These are phyloP conservation scores for Pseudomyrmex pallidus DNA, from an alignment of 1,140 invertebrate species.

Conservation along the genomic window DNA sequence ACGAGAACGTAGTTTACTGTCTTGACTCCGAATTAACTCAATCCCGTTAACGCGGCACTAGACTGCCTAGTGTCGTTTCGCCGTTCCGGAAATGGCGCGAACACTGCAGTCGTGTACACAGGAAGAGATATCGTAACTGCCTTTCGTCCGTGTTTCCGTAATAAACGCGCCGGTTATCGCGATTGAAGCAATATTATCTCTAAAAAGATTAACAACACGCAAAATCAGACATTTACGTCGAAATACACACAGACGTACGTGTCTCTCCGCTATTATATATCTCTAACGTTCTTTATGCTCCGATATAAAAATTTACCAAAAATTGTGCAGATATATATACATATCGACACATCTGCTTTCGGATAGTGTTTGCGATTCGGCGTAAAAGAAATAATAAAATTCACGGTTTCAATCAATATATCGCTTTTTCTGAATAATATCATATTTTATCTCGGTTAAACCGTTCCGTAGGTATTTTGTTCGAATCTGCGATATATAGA, in stretches of 20 bases:
- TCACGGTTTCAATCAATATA: slow-evolving; percentile 21
- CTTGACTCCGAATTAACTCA: slow-evolving; percentile 57
- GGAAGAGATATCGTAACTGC: slow-evolving; percentile 52
- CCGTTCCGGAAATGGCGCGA: slow-evolving; percentile 41
- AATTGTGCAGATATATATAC: background rate
- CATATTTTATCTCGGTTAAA: slow-evolving; percentile 37
- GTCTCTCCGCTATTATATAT: background rate
- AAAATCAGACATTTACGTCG: background rate
- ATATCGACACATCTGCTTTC: background rate
- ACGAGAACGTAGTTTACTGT: slow-evolving; percentile 48
- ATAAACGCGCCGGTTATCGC: slow-evolving; percentile 9
- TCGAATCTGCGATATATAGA: background rate
- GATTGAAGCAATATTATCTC: slow-evolving; percentile 1
- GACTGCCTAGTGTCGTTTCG: slow-evolving; percentile 43
- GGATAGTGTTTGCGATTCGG: background rate
- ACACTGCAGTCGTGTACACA: slow-evolving; percentile 3
- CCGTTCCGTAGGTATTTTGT: background rate
- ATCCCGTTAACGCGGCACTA: slow-evolving; percentile 48
- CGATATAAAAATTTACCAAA: background rate
- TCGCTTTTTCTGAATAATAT: slow-evolving; percentile 24
- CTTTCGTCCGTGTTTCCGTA: slow-evolving; percentile 30
- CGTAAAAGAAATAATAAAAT: slow-evolving; percentile 16
- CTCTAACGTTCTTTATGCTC: background rate
- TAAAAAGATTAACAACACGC: background rate
- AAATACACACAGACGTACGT: too few relatives aligned